Conservation (phyloP, 1,140 invertebrate genomes). For the Bicyclus anynana region DNA sequence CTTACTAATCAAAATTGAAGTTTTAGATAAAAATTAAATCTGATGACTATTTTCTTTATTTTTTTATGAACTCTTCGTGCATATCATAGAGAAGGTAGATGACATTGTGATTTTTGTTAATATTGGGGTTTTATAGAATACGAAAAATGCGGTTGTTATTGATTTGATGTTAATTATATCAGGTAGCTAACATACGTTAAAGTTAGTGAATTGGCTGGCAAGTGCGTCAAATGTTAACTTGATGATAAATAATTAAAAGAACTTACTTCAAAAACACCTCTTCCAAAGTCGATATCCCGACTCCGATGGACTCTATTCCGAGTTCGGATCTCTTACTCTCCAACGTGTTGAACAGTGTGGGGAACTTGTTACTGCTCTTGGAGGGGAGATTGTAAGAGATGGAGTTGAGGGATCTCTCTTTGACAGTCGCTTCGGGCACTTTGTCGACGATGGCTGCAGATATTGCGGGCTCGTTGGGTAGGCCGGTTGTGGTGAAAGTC, state of each 20-base stretch:
- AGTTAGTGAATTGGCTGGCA: no score
- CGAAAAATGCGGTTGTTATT: no score
- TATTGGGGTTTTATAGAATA: no score
- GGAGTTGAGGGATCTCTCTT: slow-evolving; percentile 41
- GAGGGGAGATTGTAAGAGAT: slow-evolving; percentile 53
- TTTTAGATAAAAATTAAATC: no score
- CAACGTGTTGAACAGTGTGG: slow-evolving; percentile 80
- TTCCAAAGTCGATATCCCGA: slow-evolving; percentile 90
- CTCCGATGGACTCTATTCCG: slow-evolving; percentile 86
- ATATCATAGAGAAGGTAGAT: no score
- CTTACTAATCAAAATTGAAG: no score
- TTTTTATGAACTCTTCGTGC: no score
- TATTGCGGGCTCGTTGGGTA: slow-evolving; percentile 36
- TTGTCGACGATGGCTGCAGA: slow-evolving; percentile 29
- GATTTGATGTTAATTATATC: no score
- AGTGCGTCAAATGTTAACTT: no score
- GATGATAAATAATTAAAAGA: neutral
- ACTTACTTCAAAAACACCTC: slow-evolving; percentile 90
- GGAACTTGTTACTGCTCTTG: slow-evolving; percentile 60
- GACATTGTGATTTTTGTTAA: no score
- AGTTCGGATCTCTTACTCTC: slow-evolving; percentile 79
- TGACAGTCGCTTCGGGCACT: slow-evolving; percentile 42
- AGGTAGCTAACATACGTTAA: no score
- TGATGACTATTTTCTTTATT: no score
- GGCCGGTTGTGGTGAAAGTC: slow-evolving; percentile 39